phyloP scores from a whole-genome alignment of 1,140 invertebrate genomes.

The Oncopodura yosiiana region DNA sequence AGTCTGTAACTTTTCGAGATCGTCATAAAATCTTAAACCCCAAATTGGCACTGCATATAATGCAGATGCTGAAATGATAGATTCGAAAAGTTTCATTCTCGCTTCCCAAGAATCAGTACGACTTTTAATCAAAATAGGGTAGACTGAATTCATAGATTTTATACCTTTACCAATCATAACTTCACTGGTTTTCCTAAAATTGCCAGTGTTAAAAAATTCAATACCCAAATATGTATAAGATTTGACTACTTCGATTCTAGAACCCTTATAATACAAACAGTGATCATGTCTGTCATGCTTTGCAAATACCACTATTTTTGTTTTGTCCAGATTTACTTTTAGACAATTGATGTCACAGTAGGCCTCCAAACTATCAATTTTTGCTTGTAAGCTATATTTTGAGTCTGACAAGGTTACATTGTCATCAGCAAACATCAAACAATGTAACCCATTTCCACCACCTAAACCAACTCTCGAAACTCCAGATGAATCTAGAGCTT shows the following conservation, averaged over 20 bases:
- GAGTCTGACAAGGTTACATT: not conserved
- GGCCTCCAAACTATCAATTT: constrained; percentile 9
- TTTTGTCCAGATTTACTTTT: constrained; percentile 11
- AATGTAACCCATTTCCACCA: not conserved
- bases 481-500: not conserved
- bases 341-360: constrained; percentile 6
- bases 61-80: too few species aligned
- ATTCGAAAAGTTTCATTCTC: too few species aligned
- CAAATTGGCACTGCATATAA: too few species aligned
- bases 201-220: not conserved
- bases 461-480: constrained; percentile 2
- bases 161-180: too few species aligned
- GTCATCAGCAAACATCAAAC: constrained; percentile 22
- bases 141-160: too few species aligned
- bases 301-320: constrained; percentile 12
- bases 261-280: not conserved
- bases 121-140: too few species aligned
- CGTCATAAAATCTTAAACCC: too few species aligned
- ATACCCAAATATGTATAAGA: constrained; percentile 16
- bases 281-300: not conserved
- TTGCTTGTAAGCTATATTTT: constrained; percentile 1
- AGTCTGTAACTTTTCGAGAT: too few species aligned
- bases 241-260: not conserved
- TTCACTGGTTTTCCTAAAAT: too few species aligned
- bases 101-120: too few species aligned